Evolutionary conservation across 1,140 invertebrate genomes (phyloP), one percentile per base, ranked within the genome.

Genomic region (Maconellicoccus hirsutus): DNA sequence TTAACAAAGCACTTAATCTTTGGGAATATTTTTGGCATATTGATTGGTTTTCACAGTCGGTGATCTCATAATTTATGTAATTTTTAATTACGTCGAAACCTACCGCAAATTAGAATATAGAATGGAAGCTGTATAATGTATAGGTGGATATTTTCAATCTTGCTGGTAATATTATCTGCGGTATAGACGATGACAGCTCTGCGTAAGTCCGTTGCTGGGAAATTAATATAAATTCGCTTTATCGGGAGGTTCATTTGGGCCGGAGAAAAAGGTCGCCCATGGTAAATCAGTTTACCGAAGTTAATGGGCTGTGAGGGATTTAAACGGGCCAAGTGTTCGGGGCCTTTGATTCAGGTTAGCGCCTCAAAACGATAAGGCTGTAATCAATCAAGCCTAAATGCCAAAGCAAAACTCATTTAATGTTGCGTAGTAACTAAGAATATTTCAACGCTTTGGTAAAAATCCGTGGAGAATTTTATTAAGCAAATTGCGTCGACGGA

Each of bases 201-300:
- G n/a, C 42, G 42, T 52, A 8, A 8, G 10, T 16, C 42, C 12
- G 42, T 52, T 33, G 29, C 12, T 52, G 3, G 42, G n/a, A 52
- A 52, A 52, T 52, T 52, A 52, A 52, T 52, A 52, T 52, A 52
- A 52, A 52, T 52, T 52, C 42, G 42, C n/a, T 52, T 52, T 52
- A 52, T 52, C 42, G 42, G 42, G 29, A 12, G 29, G 4, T 52
- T 16, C 4, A 8, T 52, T 52, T 4, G 42, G 42, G 4, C n/a
- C 6, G 42, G 4, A 52, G 42, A 52, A 52, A 52, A 52, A 16
- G 42, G 42, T 52, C 42, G 10, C 42, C 42, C 42, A 52, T 52
- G 42, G 6, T 52, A 52, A 52, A 52, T 52, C 42, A 52, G 42
- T 52, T 52, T 52, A 52, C 42, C n/a, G n/a, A 52, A 52, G 42